Conservation (phyloP, 2,888 invertebrate species). For the Cordilura impudica region DNA sequence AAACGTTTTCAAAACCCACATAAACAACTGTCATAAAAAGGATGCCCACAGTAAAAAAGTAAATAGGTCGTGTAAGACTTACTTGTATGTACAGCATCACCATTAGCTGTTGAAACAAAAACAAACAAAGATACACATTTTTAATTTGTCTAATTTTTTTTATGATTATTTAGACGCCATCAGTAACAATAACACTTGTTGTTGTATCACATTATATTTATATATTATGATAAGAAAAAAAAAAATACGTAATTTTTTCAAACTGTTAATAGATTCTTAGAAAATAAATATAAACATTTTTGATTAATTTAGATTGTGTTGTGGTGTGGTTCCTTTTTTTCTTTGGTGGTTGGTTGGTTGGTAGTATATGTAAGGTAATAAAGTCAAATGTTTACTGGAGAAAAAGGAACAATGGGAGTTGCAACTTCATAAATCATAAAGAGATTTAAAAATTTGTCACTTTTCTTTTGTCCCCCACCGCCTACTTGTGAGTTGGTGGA, state of each 20-base stretch:
- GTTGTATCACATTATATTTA: constrained; percentile 38
- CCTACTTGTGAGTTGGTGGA: neutral
- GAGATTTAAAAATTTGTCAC: constrained; percentile 73
- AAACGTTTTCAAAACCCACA: constrained; percentile 24
- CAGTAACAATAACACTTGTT: constrained; percentile 30
- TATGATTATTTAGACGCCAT: constrained; percentile 62
- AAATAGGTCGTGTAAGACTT: too few relatives aligned
- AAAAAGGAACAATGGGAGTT: constrained; percentile 36
- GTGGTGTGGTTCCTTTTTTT: constrained; percentile 21
- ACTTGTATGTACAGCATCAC: constrained; percentile 28
- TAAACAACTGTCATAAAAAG: constrained; percentile 52
- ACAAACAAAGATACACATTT: constrained; percentile 19
- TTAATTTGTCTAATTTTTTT: constrained; percentile 52
- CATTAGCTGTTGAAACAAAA: neutral
- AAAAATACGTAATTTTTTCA: constrained; percentile 39
- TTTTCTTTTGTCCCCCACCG: constrained; percentile 60
- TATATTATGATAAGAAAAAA: constrained; percentile 21
- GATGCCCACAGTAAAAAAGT: constrained; percentile 36
- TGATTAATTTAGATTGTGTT: constrained; percentile 57
- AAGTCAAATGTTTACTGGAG: constrained; percentile 30
- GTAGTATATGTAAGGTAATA: constrained; percentile 10
- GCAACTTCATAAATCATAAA: constrained; percentile 71
- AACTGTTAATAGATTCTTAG: constrained; percentile 59
- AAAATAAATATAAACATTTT: constrained; percentile 42
- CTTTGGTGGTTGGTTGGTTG: constrained; percentile 26